Evolutionary conservation across 1,140 invertebrate species (phyloP).

Genomic region (Orius insidiosus): DNA sequence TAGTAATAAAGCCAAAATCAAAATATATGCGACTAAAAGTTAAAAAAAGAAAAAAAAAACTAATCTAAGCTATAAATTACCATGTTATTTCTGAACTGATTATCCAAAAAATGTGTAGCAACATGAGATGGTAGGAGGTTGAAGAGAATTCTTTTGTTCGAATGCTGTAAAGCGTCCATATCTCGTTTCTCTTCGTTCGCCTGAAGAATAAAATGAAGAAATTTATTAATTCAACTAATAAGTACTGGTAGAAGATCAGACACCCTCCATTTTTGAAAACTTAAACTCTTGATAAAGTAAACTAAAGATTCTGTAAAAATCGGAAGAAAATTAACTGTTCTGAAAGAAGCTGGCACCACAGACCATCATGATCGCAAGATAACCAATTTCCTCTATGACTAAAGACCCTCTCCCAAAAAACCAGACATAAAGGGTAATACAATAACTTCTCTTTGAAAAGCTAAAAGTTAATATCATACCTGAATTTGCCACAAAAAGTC

Average conservation of each 20-base stretch:
- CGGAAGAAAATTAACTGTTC: no score
- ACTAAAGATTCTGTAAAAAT: no score
- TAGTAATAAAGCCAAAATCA: slow-evolving; percentile 1
- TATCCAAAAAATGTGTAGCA: slow-evolving; percentile 79
- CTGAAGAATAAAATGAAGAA: slow-evolving; percentile 27
- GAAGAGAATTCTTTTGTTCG: slow-evolving; percentile 75
- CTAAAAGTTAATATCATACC: slow-evolving; percentile 23
- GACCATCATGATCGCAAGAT: no score
- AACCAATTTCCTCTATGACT: no score
- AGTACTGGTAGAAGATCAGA: no score
- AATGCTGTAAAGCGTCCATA: slow-evolving; percentile 76
- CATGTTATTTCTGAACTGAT: slow-evolving; percentile 74
- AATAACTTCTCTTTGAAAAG: no score
- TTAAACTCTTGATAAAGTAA: no score
- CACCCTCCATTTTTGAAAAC: no score
- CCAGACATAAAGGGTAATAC: no score
- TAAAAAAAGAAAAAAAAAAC: no score
- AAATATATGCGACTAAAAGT: slow-evolving; percentile 1
- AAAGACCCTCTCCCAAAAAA: no score
- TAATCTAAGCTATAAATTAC: slow-evolving; percentile 31
- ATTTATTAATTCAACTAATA: not conserved
- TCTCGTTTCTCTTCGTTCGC: slow-evolving; percentile 77
- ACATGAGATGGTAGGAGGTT: slow-evolving; percentile 87
- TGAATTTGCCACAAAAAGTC: slow-evolving; percentile 75
- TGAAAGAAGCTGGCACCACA: no score